A percentile compares a stretch with the other conserved stretches of the same genome.
Evolutionary conservation across 2,888 invertebrate species (phyloP).

Genomic region (Pyrocoelia pectoralis): DNA sequence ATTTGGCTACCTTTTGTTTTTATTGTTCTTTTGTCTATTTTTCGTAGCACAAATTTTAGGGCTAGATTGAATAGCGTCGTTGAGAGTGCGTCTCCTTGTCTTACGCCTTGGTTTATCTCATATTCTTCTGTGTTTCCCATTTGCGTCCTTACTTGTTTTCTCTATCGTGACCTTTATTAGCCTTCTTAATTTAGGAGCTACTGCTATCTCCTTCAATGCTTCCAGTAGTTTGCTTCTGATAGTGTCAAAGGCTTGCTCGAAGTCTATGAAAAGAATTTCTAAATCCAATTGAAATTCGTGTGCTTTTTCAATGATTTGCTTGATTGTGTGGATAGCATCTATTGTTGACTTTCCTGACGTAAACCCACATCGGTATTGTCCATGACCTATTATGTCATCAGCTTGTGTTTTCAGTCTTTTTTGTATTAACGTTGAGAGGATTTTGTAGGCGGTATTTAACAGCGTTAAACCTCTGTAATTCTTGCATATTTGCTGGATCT

Average conservation of each 20-base stretch:
- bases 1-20: no score
- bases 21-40: no score
- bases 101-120: no score
- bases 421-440: no score
- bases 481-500: no score
- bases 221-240: conserved; percentile 13
- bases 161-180: no score
- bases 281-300: conserved; percentile 3
- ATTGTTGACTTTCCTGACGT: not conserved
- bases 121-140: conserved; percentile 13
- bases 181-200: conserved; percentile 12
- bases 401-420: no score
- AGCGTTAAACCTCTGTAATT: no score
- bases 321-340: not conserved
- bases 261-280: conserved; percentile 15
- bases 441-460: no score
- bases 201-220: conserved; percentile 9
- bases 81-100: no score
- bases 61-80: conserved; percentile 11
- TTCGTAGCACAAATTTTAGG: conserved; percentile 13
- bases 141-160: conserved; percentile 16
- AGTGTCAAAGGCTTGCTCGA: conserved; percentile 16
- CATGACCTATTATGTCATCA: no score
- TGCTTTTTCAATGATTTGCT: conserved; percentile 9
- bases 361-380: not conserved